These are phyloP conservation scores for Hofmannophila pseudospretella DNA, from an alignment of 2,888 invertebrate genomes.

Conservation along the genomic window DNA sequence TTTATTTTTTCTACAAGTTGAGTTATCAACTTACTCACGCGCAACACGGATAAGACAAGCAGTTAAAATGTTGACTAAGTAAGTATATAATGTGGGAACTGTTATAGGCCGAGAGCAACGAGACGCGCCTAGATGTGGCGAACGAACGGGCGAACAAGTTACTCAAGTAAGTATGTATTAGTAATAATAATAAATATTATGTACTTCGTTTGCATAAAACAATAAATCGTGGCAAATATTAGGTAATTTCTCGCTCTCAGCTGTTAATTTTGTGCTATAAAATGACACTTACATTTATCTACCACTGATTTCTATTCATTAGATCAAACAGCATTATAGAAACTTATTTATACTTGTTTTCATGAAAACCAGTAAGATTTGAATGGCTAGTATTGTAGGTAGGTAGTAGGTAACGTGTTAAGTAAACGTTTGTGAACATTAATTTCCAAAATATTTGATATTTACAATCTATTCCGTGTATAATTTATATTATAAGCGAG, in stretches of 20 bases:
- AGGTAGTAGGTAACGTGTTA: constrained; percentile 6
- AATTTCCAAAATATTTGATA: constrained; percentile 1
- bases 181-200: constrained; percentile 2
- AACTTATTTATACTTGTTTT: too few species aligned
- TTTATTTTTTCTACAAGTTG: too few species aligned
- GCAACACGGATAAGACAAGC: too few species aligned
- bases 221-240: neutral
- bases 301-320: neutral
- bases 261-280: constrained; percentile 1
- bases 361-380: constrained; percentile 23
- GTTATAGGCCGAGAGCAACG: constrained; percentile 88
- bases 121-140: constrained; percentile 92
- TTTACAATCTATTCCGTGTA: constrained; percentile 1
- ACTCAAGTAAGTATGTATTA: constrained; percentile 78
- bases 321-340: too few species aligned
- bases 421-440: constrained; percentile 3
- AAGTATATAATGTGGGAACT: too few species aligned
- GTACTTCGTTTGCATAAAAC: constrained; percentile 1
- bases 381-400: constrained; percentile 7
- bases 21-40: too few species aligned
- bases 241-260: neutral
- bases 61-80: too few species aligned
- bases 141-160: constrained; percentile 94
- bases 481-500: neutral
- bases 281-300: neutral